Base-by-base conservation (phyloP, 2,888 invertebrate genomes). In the Corythucha ciliata region DNA sequence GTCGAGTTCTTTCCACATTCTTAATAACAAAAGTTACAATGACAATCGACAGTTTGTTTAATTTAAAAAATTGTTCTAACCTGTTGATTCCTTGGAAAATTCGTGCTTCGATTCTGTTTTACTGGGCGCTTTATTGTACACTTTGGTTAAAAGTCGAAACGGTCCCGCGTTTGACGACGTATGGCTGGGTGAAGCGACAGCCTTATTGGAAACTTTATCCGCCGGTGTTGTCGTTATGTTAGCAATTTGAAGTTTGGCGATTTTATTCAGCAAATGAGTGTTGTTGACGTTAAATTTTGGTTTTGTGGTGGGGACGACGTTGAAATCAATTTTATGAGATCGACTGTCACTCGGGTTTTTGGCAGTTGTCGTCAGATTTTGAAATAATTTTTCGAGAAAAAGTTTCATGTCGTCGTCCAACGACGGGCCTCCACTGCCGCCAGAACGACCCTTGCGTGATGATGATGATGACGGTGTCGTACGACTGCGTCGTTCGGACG, bases 101-200 rank as follows among this genome's bases (percentile, higher is more conserved):
- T n/a, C 41, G 32, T 40, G 46, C 22, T 42, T 46, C 25, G 27
- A 21, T 20, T 51, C 52, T 26, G 16, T 46, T 32, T 44, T 46
- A 3, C 20, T 58, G 16, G 70, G 71, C 44, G 70, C 67, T 66
- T 79, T 81, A 57, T 76, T 78, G 49, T 74, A 74, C 0, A 77
- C 73, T 68, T 80, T 81, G 1, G 79, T 81, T 49, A 79, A 65
- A 57, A 81, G 74, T 63, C 77, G 75, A 52, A 81, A 74, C 36
- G 79, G 78, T 53, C 77, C 75, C 16, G 41, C 46, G 22, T 56
- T 58, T 5, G 51, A 46, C 2, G 47, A 42, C 14, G 25, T 48
- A n/a, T n/a, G n/a, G n/a, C n/a, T n/a, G n/a, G n/a, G n/a, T n/a
- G n/a, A n/a, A 4, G 53, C 48, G 4, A 56, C 46, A 8, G 53